These are phyloP conservation scores for Euura lappo DNA, from an alignment of 1,140 invertebrate genomes.

Conservation along the genomic window DNA sequence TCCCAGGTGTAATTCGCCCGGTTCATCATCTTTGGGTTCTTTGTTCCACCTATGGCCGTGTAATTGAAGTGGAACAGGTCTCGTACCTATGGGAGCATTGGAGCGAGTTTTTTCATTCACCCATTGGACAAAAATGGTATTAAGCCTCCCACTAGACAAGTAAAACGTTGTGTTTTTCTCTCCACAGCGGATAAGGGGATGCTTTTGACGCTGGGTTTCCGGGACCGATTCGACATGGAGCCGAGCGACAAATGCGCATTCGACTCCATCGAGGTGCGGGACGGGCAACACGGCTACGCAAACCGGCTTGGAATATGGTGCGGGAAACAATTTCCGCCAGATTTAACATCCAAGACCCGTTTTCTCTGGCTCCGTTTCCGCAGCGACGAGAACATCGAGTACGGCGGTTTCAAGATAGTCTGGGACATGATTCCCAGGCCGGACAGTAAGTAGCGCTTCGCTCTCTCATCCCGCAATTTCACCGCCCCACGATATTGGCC, in stretches of 20 bases:
- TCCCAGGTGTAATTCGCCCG: no score
- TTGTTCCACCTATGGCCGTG: no score
- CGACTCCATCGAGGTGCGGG: slow-evolving; percentile 84
- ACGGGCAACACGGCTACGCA: slow-evolving; percentile 88
- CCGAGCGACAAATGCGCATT: slow-evolving; percentile 76
- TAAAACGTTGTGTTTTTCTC: slow-evolving; percentile 44
- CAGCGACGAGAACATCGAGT: slow-evolving; percentile 85
- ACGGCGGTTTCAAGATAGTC: slow-evolving; percentile 81
- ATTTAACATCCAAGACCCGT: slow-evolving; percentile 76
- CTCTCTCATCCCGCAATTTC: not conserved
- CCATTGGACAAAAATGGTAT: not conserved
- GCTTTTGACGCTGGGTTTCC: slow-evolving; percentile 80
- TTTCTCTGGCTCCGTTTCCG: slow-evolving; percentile 85
- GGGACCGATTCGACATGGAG: slow-evolving; percentile 82
- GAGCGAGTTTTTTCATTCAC: not conserved
- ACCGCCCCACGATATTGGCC: not conserved
- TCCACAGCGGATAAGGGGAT: slow-evolving; percentile 75
- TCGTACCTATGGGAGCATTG: not conserved
- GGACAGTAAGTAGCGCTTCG: slow-evolving; percentile 47
- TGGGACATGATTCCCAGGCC: slow-evolving; percentile 70
- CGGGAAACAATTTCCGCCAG: slow-evolving; percentile 77
- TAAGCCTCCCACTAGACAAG: not conserved
- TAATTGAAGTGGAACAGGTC: not conserved
- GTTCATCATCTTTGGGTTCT: no score
- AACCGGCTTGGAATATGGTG: slow-evolving; percentile 73